Evolutionary conservation across 2,888 invertebrate species (phyloP), one percentile per base, ranked within the genome.

Genomic region (Aelia acuminata): DNA sequence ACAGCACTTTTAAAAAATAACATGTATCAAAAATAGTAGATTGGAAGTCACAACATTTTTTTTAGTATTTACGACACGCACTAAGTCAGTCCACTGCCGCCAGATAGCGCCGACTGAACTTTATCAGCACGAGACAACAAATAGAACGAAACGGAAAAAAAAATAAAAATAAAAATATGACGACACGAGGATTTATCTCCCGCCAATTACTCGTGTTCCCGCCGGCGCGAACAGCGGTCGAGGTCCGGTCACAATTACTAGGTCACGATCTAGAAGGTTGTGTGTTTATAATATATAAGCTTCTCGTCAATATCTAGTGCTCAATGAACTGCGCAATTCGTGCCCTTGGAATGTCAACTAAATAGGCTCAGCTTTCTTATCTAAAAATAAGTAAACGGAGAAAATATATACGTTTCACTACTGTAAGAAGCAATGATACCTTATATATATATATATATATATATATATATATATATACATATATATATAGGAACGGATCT

Each of bases 131-230:
- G 31, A 35, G 63, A 70, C 31, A 26, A 57, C 26, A 43, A 43
- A 43, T 43, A 43, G 43, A 70, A n/a, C n/a, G n/a, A n/a, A n/a
- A n/a, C n/a, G n/a, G n/a, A n/a, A n/a, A n/a, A n/a, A n/a, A n/a
- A n/a, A 70, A 70, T 35, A 70, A 70, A 70, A 70, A 35, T n/a
- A 70, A 70, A 70, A 31, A 31, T 31, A 35, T 70, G 63, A 70
- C 63, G 63, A 63, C 63, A 70, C 22, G 63, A 35, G 35, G 20
- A 70, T 35, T 70, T 70, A 70, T 70, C 63, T 63, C 63, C 31
- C 63, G 63, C 63, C 31, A 63, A 63, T 31, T 15, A 31, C n/a
- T n/a, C n/a, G n/a, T 15, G 4, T 31, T 70, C 31, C 35, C 63
- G 63, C 63, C 63, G 63, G 63, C 63, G 63, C 31, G 63, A 70